Evolutionary conservation across 2,113 vertebrate species (phyloP).

Genomic region (Gymnarchus niloticus): DNA sequence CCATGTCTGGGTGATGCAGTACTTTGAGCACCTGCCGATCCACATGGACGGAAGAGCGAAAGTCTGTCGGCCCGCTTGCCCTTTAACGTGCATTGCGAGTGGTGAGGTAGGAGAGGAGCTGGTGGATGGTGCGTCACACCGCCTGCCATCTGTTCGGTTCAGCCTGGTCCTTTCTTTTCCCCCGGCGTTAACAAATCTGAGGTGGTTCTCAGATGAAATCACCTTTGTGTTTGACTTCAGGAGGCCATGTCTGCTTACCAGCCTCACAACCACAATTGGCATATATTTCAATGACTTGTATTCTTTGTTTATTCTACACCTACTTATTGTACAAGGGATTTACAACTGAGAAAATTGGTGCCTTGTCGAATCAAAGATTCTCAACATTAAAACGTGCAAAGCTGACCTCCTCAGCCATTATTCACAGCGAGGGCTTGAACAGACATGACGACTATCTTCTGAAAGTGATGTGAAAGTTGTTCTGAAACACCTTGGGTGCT

Average conservation of each 20-base stretch:
- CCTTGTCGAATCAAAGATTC: not conserved
- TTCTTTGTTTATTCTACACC: not conserved
- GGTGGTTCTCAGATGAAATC: not conserved
- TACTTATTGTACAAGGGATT: not conserved
- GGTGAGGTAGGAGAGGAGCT: constrained; percentile 1
- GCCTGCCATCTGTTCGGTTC: constrained; percentile 19
- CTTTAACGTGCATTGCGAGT: constrained; percentile 33
- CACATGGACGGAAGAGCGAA: constrained; percentile 15
- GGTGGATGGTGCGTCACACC: not conserved
- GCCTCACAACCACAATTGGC: not conserved
- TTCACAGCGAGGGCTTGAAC: too few species aligned
- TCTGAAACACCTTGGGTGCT: not conserved
- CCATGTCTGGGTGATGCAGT: constrained; percentile 30
- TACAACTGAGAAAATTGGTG: not conserved
- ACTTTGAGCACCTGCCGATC: constrained; percentile 31
- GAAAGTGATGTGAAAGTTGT: not conserved
- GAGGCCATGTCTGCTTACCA: not conserved
- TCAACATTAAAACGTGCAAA: not conserved
- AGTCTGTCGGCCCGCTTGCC: constrained; percentile 31
- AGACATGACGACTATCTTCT: not conserved
- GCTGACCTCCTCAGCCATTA: not conserved
- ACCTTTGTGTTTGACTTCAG: constrained; percentile 7
- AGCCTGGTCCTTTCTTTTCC: not conserved
- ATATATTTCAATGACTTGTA: not conserved
- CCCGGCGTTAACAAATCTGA: not conserved